Evolutionary conservation across 2,888 invertebrate species (phyloP), one percentile per base, ranked within the genome.

Genomic region (Seira musarum): DNA sequence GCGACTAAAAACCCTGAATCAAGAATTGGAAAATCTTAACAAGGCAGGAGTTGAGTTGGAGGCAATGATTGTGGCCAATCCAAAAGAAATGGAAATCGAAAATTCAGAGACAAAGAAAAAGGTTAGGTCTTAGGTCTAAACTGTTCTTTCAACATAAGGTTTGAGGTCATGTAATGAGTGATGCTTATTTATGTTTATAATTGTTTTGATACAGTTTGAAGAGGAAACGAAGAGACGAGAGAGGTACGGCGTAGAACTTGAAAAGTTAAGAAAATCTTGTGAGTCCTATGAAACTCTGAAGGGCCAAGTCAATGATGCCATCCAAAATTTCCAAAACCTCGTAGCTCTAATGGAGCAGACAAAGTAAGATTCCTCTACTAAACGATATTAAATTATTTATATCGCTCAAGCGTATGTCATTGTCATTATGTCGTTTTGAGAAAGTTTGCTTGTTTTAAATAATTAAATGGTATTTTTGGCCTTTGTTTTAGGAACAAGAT

Each of bases 61-160:
- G 17, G 15, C 8, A 8, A 60, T 63, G 64, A 63, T 76, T 40
- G 76, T 76, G 2, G 1, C 46, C 19, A 64, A 64, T 69, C 76
- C 63, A 0, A 21, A 30, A 6, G 69, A 63, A 30, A 63, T 76
- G 2, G 63, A 8, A 1, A 30, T 13, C 22, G 64, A 46, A 17
- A 24, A 76, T 69, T 17, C 40, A 1, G 8, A 30, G 0, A 13
- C 22, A 2, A 75, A 40, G 22, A 35, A 60, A 2, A 57, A 67
- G 60, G 74, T 75, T 35, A n/a, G n/a, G 40, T 5, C 13, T 40
- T 40, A 13, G 40, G 6, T 40, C 13, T 40, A 5, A 5, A 8
- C 5, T 40, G 40, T 40, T 8, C 5, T 40, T 8, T 40, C 5
- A 40, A 40, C 13, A 40, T 40, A 40, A 40, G 13, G 5, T 40